Evolutionary conservation across 2,888 invertebrate genomes (phyloP).

Genomic region (Ophion obscuratus): DNA sequence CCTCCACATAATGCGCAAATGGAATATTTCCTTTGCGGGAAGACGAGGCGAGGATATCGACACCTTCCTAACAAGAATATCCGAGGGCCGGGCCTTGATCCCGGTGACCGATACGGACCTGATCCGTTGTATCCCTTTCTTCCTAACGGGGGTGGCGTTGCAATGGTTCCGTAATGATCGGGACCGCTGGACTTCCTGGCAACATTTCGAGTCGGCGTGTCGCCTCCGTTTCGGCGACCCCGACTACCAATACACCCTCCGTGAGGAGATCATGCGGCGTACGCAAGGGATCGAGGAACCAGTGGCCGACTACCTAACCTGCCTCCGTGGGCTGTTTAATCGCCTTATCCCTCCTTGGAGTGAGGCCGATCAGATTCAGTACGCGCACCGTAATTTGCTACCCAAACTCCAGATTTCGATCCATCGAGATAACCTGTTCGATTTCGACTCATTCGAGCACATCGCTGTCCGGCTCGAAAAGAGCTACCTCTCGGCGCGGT

Average conservation of each 20-base stretch:
- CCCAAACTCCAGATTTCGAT: no score
- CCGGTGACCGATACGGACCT: constrained; percentile 4
- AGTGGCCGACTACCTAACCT: constrained; percentile 18
- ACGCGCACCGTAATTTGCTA: not conserved
- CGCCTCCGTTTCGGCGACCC: constrained; percentile 21
- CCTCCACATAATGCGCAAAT: constrained; percentile 11
- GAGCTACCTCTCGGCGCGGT: not conserved
- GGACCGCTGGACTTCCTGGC: constrained; percentile 5
- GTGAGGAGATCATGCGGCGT: constrained; percentile 22
- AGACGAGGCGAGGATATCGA: constrained; percentile 22
- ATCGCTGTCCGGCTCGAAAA: constrained; percentile 5
- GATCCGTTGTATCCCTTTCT: constrained; percentile 36
- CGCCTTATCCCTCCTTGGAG: constrained; percentile 5
- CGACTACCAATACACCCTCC: constrained; percentile 26
- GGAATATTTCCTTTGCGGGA: constrained; percentile 35
- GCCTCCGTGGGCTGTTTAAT: not conserved
- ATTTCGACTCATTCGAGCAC: constrained; percentile 7
- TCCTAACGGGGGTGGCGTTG: constrained; percentile 30
- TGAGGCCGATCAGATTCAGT: constrained; percentile 16
- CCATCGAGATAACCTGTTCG: not conserved
- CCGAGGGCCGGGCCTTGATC: constrained; percentile 5
- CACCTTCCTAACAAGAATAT: not conserved
- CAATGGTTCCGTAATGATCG: constrained; percentile 39
- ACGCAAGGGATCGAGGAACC: constrained; percentile 30
- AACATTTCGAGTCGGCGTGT: constrained; percentile 20